These are phyloP conservation scores for Hemaris fuciformis DNA, from an alignment of 2,888 invertebrate species.

Conservation along the genomic window DNA sequence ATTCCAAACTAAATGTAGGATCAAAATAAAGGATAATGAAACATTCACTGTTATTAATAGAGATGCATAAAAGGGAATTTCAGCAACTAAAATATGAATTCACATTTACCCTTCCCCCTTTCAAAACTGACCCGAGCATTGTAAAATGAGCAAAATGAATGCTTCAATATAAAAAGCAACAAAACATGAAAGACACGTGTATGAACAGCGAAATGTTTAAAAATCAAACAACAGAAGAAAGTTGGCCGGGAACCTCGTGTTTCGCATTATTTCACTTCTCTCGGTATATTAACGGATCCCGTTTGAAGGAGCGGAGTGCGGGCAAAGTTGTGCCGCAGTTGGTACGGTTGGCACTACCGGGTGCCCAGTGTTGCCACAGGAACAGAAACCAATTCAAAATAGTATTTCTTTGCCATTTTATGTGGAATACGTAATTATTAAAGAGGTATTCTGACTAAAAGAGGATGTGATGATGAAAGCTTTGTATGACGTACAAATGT, in stretches of 20 bases:
- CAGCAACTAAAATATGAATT: no score
- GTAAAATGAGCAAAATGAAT: no score
- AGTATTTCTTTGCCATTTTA: not conserved
- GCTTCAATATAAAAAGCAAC: not conserved
- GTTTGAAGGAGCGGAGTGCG: not conserved
- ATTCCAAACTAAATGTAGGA: no score
- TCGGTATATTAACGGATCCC: not conserved
- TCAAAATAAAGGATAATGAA: no score
- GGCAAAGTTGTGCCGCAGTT: slow-evolving; percentile 3
- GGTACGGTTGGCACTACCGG: not conserved
- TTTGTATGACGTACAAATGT: no score
- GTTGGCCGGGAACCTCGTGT: not conserved
- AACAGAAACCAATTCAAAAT: not conserved
- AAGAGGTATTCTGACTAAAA: no score
- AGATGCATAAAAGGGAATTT: no score
- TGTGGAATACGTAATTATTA: not conserved
- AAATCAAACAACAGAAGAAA: slow-evolving; percentile 9
- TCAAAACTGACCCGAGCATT: not conserved
- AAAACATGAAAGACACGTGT: not conserved
- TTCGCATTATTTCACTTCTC: slow-evolving; percentile 5
- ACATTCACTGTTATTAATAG: no score
- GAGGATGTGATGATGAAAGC: no score
- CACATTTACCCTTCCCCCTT: no score
- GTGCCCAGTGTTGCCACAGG: not conserved
- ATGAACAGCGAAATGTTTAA: not conserved